Evolutionary conservation across 1,140 invertebrate genomes (phyloP).

Genomic region (Camponotus vicinus): DNA sequence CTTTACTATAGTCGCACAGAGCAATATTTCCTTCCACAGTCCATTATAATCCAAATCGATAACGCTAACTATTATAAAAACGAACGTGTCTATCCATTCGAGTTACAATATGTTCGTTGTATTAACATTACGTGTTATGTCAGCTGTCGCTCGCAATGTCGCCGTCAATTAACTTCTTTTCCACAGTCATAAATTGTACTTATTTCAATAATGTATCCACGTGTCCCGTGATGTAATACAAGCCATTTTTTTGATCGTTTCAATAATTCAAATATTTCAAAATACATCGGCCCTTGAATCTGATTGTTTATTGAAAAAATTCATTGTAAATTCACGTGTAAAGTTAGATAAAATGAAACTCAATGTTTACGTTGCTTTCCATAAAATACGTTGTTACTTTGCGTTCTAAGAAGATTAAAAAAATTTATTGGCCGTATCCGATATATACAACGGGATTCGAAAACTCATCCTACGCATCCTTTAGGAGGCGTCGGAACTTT

Average conservation of each 20-base stretch:
- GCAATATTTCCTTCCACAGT: constrained; percentile 59
- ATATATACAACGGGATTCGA: not conserved
- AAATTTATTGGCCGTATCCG: not conserved
- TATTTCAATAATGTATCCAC: not conserved
- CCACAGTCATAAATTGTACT: constrained; percentile 2
- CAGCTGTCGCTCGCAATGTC: constrained; percentile 43
- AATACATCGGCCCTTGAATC: not conserved
- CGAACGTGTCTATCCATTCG: constrained; percentile 34
- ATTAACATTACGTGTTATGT: constrained; percentile 57
- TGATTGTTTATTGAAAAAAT: not conserved
- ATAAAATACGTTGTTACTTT: not conserved
- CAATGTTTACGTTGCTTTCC: not conserved
- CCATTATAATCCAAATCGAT: constrained; percentile 70
- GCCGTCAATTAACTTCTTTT: constrained; percentile 38
- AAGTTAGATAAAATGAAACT: not conserved
- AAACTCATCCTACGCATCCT: not conserved
- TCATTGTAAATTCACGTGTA: not conserved
- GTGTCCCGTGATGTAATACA: no score
- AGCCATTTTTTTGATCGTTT: not conserved
- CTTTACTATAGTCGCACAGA: constrained; percentile 26
- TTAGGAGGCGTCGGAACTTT: constrained; percentile 32
- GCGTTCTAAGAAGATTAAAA: not conserved
- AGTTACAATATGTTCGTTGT: constrained; percentile 57
- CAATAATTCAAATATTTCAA: not conserved
- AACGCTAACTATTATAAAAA: constrained; percentile 69